Evolutionary conservation across 1,140 invertebrate species (phyloP).

Genomic region (Alviniconcha marisindica): DNA sequence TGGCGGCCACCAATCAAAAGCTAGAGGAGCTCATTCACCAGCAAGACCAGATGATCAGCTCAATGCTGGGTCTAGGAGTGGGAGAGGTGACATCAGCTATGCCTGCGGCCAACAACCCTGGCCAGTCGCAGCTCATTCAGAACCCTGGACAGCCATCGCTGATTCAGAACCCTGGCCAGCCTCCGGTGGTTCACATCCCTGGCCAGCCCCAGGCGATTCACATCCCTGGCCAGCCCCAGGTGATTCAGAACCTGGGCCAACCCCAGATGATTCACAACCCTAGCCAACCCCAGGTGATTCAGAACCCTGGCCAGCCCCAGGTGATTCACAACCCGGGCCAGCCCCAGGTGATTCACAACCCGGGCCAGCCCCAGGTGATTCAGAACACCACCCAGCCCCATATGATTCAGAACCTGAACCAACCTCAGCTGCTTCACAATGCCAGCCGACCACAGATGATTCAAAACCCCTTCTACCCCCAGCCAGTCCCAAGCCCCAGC

Average conservation of each 20-base stretch:
- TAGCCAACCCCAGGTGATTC: too few relatives aligned
- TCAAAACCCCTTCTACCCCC: not conserved
- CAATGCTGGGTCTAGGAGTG: not conserved
- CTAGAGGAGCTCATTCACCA: conserved; percentile 12
- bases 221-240: not conserved
- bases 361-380: not conserved
- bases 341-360: not conserved
- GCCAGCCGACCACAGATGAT: too few relatives aligned
- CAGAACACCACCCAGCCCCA: not conserved
- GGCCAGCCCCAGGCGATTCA: not conserved
- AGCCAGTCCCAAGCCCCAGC: too few relatives aligned
- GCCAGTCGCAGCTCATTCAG: too few relatives aligned
- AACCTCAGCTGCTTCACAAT: not conserved
- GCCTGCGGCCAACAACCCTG: not conserved
- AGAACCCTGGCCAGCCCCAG: not conserved
- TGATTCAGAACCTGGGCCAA: not conserved
- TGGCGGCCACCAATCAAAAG: not conserved
- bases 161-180: not conserved
- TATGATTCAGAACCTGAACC: not conserved
- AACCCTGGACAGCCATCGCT: too few relatives aligned
- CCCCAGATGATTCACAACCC: too few relatives aligned
- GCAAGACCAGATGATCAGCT: conserved; percentile 18
- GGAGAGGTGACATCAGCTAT: not conserved
- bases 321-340: not conserved
- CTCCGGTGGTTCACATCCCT: not conserved